These are phyloP conservation scores for Epinotia brunnichana DNA, from an alignment of 2,888 invertebrate species.

Conservation along the genomic window DNA sequence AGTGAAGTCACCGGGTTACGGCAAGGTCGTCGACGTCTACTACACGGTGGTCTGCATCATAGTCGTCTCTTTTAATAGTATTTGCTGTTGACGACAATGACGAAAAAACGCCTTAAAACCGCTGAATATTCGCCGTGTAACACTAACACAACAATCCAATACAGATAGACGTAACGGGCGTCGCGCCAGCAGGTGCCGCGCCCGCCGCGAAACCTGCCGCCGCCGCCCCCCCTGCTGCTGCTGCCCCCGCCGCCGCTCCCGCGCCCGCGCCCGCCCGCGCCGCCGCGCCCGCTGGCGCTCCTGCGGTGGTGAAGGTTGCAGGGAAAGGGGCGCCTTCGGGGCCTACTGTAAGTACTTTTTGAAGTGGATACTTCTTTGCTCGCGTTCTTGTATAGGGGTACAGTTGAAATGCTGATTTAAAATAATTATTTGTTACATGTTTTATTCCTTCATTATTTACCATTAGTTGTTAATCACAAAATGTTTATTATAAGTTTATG, in stretches of 20 bases:
- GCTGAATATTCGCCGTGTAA: too few species aligned
- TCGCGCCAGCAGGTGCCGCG: slow-evolving; percentile 69
- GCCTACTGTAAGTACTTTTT: slow-evolving; percentile 58
- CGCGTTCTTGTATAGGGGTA: too few species aligned
- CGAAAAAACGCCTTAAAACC: too few species aligned
- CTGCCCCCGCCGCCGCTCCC: slow-evolving; percentile 65
- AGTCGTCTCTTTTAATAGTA: too few species aligned
- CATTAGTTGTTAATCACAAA: too few species aligned
- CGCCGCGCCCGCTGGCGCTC: slow-evolving; percentile 82
- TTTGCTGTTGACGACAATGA: too few species aligned
- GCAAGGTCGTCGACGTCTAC: slow-evolving; percentile 93
- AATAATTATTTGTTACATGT: too few species aligned
- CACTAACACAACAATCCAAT: not conserved
- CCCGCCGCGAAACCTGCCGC: slow-evolving; percentile 66
- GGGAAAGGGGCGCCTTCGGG: slow-evolving; percentile 47
- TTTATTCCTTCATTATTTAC: too few species aligned
- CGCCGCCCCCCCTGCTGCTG: slow-evolving; percentile 61
- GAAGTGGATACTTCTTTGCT: too few species aligned
- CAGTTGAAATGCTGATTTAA: too few species aligned
- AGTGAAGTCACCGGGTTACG: slow-evolving; percentile 91
- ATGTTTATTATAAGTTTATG: too few species aligned
- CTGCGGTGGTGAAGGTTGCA: slow-evolving; percentile 61
- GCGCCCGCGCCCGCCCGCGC: slow-evolving; percentile 69
- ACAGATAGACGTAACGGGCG: slow-evolving; percentile 72
- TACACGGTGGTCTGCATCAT: too few species aligned